Conservation (phyloP, 2,888 invertebrate species). For the Patella caerulea region DNA sequence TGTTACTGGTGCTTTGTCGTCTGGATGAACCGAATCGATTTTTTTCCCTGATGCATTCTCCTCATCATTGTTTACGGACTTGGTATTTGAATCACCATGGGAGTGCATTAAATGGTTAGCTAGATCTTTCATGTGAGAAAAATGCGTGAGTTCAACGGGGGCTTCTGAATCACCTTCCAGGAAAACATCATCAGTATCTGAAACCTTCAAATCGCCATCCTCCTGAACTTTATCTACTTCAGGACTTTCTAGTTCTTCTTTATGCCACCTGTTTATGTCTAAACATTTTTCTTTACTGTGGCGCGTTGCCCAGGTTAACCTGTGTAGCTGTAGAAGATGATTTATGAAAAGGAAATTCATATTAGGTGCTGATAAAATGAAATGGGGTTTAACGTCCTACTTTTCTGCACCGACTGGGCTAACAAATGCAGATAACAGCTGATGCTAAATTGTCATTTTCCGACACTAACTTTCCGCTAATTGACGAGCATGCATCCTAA, state of each 20-base stretch:
- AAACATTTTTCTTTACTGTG: constrained; percentile 50
- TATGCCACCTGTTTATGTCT: constrained; percentile 44
- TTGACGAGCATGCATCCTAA: too few relatives aligned
- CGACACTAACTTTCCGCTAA: too few relatives aligned
- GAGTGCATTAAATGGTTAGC: constrained; percentile 11
- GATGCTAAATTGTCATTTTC: too few relatives aligned
- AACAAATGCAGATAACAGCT: too few relatives aligned
- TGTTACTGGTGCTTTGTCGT: too few relatives aligned
- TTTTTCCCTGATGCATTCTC: too few relatives aligned
- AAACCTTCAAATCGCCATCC: not conserved
- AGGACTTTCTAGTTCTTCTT: not conserved
- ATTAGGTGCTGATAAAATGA: too few relatives aligned
- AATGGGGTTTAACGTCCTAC: too few relatives aligned
- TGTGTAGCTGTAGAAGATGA: constrained; percentile 36
- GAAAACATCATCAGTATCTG: not conserved
- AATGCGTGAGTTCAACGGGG: constrained; percentile 14
- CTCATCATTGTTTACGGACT: too few relatives aligned
- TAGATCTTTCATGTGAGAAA: not conserved
- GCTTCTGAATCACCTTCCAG: constrained; percentile 14
- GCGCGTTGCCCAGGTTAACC: constrained; percentile 57
- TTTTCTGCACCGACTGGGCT: too few relatives aligned
- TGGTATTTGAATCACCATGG: not conserved
- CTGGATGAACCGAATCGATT: too few relatives aligned
- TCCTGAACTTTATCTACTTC: not conserved
- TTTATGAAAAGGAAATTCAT: too few relatives aligned